Evolutionary conservation across 2,113 vertebrate species (phyloP), one percentile per base, ranked within the genome.

Genomic region (Eurypyga helias): DNA sequence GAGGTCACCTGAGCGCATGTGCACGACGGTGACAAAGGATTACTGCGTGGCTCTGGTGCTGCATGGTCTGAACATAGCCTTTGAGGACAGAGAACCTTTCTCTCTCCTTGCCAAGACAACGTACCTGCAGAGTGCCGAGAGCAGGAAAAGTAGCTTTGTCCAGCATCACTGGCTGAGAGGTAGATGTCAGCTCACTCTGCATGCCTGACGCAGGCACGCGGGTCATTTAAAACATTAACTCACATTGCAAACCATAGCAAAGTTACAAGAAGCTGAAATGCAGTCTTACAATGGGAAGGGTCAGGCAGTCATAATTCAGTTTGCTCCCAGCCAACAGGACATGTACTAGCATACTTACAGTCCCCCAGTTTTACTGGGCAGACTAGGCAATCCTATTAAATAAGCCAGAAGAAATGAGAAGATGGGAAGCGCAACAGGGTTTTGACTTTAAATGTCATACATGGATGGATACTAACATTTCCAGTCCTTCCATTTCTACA

Each of bases 51-150:
- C 51, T 78, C 51, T 41, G 28, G 55, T 18, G 36, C 61, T 60
- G 52, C 66, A 5, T 7, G 26, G 38, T 48, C 66, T 90, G 77
- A 75, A 65, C 1, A 6, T 15, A 43, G 38, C 36, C 52, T 67
- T 18, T 34, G 41, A 81, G 21, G 21, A 67, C 26, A 81, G 46
- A 36, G 24, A 85, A 51, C 21, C 61, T 64, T 66, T 58, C 25
- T 65, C 29, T 70, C 46, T 83, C 31, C 57, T 62, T 69, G 33
- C 26, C 38, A n/a, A 33, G 9, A 38, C 29, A 67, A 65, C 1
- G 57, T 13, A 76, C 33, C 34, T 33, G 51, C 1, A 1, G 31
- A 83, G 38, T 3, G 6, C 0, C 60, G 38, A 43, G 0, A 34
- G 55, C 52, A 83, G 76, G 52, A 82, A 66, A 58, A 89, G 57